Evolutionary conservation across 2,113 vertebrate genomes (phyloP).

Genomic region (Sylvietta virens): DNA sequence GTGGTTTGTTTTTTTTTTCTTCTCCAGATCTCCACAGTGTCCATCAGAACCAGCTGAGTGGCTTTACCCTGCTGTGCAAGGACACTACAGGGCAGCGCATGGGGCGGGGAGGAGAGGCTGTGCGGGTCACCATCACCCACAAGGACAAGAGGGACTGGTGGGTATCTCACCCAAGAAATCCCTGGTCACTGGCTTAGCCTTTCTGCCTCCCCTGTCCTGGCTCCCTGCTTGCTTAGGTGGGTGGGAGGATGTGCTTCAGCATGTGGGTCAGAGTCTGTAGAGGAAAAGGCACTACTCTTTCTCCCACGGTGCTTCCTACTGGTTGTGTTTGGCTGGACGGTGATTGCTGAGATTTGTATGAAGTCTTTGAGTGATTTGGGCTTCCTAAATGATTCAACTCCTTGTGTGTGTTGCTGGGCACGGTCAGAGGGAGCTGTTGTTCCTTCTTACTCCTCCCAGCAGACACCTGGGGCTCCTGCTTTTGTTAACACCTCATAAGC

Average conservation of each 20-base stretch:
- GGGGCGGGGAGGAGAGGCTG: conserved; percentile 76
- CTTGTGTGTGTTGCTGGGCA: background rate
- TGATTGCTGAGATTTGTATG: background rate
- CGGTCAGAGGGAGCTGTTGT: background rate
- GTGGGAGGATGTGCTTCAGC: background rate
- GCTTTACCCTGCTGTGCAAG: conserved; percentile 83
- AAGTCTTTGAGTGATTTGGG: background rate
- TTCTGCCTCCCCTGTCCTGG: background rate
- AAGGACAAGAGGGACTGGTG: conserved; percentile 82
- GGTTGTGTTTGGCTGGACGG: background rate
- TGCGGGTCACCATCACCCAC: conserved; percentile 80
- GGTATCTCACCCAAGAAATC: conserved; percentile 1
- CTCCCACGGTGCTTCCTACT: background rate
- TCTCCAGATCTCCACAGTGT: conserved; percentile 72
- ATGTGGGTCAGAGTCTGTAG: background rate
- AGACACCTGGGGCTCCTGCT: background rate
- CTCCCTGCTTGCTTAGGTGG: background rate
- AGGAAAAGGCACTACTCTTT: background rate
- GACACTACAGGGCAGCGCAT: conserved; percentile 75
- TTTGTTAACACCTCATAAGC: background rate
- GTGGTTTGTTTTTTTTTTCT: background rate
- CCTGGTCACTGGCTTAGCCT: background rate
- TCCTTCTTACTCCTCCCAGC: background rate
- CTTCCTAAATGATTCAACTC: background rate
- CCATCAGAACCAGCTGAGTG: conserved; percentile 70